Evolutionary conservation across 2,888 invertebrate species (phyloP).

Genomic region (Subacronicta megacephala): DNA sequence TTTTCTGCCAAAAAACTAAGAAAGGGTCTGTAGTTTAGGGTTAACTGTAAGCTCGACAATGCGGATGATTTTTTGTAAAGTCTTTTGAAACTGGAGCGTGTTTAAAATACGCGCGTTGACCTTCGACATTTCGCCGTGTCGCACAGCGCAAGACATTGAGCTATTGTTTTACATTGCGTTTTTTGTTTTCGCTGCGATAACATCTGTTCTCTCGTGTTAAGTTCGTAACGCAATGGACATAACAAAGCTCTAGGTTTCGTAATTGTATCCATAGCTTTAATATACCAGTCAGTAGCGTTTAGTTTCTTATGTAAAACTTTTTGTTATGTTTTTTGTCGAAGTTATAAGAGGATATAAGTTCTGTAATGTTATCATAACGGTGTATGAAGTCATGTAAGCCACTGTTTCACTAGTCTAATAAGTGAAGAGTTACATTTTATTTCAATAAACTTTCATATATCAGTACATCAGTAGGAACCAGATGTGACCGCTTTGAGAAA

Average conservation of each 20-base stretch:
- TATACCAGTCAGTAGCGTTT: conserved; percentile 27
- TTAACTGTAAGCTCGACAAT: conserved; percentile 78
- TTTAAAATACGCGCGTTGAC: conserved; percentile 63
- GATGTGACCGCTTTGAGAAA: too few species aligned
- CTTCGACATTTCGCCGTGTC: conserved; percentile 61
- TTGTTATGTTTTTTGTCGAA: conserved; percentile 38
- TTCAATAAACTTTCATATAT: not conserved
- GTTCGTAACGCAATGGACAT: conserved; percentile 34
- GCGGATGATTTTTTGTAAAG: conserved; percentile 70
- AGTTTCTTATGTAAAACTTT: conserved; percentile 16
- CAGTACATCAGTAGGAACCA: not conserved
- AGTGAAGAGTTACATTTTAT: conserved; percentile 6
- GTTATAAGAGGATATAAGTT: conserved; percentile 22
- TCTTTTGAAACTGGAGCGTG: conserved; percentile 63
- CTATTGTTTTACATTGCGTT: conserved; percentile 58
- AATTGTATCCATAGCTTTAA: conserved; percentile 26
- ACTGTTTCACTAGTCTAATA: conserved; percentile 9
- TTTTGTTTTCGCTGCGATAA: conserved; percentile 61
- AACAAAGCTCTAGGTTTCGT: conserved; percentile 32
- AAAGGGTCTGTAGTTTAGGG: conserved; percentile 83
- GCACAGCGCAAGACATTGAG: conserved; percentile 34
- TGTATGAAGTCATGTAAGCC: conserved; percentile 3
- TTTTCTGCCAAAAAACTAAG: conserved; percentile 86
- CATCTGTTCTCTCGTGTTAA: conserved; percentile 40
- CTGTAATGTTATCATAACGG: conserved; percentile 38